phyloP scores from a whole-genome alignment of 1,140 invertebrate species.

The Conopomorpha cramerella region DNA sequence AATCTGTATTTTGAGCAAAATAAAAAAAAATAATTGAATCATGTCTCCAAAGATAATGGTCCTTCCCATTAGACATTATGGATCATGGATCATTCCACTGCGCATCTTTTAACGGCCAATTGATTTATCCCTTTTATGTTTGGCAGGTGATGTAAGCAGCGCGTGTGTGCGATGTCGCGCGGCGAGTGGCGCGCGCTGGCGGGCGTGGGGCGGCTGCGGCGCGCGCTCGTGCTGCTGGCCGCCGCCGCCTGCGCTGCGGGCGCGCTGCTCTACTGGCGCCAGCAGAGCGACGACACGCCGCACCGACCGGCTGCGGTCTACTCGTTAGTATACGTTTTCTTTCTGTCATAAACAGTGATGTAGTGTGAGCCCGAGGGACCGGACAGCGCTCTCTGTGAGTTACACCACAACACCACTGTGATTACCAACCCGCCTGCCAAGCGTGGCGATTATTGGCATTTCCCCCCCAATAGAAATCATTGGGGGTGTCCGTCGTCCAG shows the following conservation, averaged over 20 bases:
- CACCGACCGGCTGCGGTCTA: slow-evolving; percentile 28
- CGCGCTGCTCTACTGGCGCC: slow-evolving; percentile 45
- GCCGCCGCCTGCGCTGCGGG: slow-evolving; percentile 38
- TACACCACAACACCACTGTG: too few relatives aligned
- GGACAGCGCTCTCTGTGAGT: too few relatives aligned
- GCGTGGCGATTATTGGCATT: too few relatives aligned
- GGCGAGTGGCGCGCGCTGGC: slow-evolving; percentile 20
- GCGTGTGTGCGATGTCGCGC: slow-evolving; percentile 25
- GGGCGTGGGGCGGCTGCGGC: slow-evolving; percentile 33
- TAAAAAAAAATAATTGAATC: too few relatives aligned
- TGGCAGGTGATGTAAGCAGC: slow-evolving; percentile 17
- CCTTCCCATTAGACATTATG: too few relatives aligned
- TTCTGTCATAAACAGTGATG: not conserved
- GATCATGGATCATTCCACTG: too few relatives aligned
- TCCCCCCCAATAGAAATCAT: too few relatives aligned
- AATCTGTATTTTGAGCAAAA: too few relatives aligned
- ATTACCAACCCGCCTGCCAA: too few relatives aligned
- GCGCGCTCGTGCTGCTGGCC: slow-evolving; percentile 31
- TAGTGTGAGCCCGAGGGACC: not conserved
- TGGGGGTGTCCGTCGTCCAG: too few relatives aligned
- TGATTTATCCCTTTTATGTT: slow-evolving; percentile 8
- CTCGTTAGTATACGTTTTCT: slow-evolving; percentile 16
- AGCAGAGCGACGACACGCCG: slow-evolving; percentile 27
- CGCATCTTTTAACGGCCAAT: too few relatives aligned
- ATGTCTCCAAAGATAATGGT: too few relatives aligned